Evolutionary conservation across 2,113 vertebrate species (phyloP), one percentile per base, ranked within the genome.

Genomic region (Eupsittula cactorum): DNA sequence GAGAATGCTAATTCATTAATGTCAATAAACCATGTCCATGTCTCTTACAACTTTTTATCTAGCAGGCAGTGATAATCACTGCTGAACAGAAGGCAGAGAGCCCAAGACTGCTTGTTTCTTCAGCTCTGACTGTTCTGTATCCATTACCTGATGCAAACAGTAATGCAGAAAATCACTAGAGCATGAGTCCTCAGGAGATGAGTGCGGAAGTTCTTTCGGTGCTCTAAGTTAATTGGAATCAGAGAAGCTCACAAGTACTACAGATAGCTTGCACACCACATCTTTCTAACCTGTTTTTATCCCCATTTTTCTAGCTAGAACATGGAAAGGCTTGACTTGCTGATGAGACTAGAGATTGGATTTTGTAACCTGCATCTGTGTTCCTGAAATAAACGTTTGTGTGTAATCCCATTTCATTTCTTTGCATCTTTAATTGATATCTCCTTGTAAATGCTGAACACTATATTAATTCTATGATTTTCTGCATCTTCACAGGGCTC

Each of bases 131-230:
- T 53, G 46, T 24, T 78, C 59, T 42, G 28, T 23, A 11, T 8
- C 33, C 13, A 16, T 27, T 52, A 35, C 17, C 3, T 4, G 42
- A 29, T 2, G 3, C 9, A 18, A 75, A 55, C 18, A 39, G 17
- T 17, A 16, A 3, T 5, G 11, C 21, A 59, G 23, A 78, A 82
- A 89, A 50, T 1, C 29, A 33, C 33, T 4, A 29, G 7, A 81
- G 27, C 23, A 4, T 0, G 0, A 73, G 8, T n/a, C 25, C 63
- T 68, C 35, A 11, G 39, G 37, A 46, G 23, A 68, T 1, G 1
- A 20, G 9, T 3, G 7, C 6, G 53, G 15, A 47, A 75, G 10
- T 63, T 82, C 60, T 71, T 80, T n/a, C 42, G 28, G 23, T 33
- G 21, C 33, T 49, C 13, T 19, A n/a, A 41, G 16, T 27, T 41